Evolutionary conservation across 2,797 vertebrate genomes (phyloP), one percentile per base, ranked within the genome.

Genomic region (Myiotriccus ornatus): DNA sequence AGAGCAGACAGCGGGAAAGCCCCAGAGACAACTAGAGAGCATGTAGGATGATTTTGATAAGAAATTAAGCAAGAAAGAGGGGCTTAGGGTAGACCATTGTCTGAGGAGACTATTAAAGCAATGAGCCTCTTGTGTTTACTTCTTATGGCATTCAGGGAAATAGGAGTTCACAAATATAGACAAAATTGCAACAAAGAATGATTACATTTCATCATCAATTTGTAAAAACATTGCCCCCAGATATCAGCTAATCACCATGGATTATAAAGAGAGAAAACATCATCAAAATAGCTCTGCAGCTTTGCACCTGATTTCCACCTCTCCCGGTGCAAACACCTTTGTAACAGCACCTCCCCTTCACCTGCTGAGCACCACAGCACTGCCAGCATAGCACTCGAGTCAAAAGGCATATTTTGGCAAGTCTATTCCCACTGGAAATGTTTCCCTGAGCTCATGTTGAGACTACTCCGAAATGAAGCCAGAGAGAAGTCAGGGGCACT

Each of bases 1-100:
- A 71, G 4, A 85, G 10, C 18, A 77, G 78, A 10, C 53, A 83
- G 46, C 4, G 1, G 18, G 9, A 71, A 91, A 64, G 24, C 56
- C 43, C 57, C 68, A 87, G 68, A 77, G 81, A 89, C 14, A 81
- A 10, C 23, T 32, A 57, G 52, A 87, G 56, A 85, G 35, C 18
- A 47, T 3, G 22, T 8, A 62, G 35, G 32, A 74, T 68, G 53
- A 83, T 52, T 70, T 23, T 80, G 71, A 82, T 73, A 76, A 76
- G 68, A 94, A 94, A 87, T 44, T 44, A 75, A 85, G 52, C 68
- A 89, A 84, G 63, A 73, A 94, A 92, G 47, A 88, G 16, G 7
- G 11, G 6, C 15, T 70, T 74, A 75, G 24, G 34, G 44, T 73
- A 91, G 55, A 56, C 15, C 43, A 30, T 41, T 59, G 30, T 68